Percentiles rank a stretch among this genome's conserved stretches.
Evolutionary conservation across 1,140 invertebrate species (phyloP).

Genomic region (Neodiprion lecontei): DNA sequence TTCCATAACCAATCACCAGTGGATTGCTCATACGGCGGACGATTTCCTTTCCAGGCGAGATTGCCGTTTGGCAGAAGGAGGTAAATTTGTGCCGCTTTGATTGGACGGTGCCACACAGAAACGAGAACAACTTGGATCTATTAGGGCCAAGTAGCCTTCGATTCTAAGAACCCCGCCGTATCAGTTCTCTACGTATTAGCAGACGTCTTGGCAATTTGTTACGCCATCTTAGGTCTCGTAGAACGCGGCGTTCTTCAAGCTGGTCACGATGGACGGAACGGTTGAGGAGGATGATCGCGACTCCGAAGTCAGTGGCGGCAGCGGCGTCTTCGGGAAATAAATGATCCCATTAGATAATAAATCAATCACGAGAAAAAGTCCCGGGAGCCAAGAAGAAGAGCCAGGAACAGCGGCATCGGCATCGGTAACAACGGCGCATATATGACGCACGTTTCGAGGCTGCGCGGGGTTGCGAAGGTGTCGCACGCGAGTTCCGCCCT

Average conservation of each 20-base stretch:
- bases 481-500: neutral
- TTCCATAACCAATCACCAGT: too few species aligned
- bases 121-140: too few species aligned
- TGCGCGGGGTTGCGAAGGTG: neutral
- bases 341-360: conserved; percentile 50
- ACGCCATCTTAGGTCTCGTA: conserved; percentile 40
- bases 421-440: too few species aligned
- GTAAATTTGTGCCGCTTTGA: too few species aligned
- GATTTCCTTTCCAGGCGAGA: too few species aligned
- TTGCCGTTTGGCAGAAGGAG: too few species aligned
- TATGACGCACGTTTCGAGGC: neutral
- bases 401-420: neutral
- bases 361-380: conserved; percentile 53
- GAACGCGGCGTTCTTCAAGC: neutral
- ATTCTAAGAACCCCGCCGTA: neutral
- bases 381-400: conserved; percentile 27
- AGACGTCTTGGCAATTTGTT: conserved; percentile 49
- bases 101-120: too few species aligned
- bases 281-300: conserved; percentile 11
- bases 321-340: conserved; percentile 45
- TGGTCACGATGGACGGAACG: neutral
- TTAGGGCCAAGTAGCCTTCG: too few species aligned
- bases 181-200: conserved; percentile 38
- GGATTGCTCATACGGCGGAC: too few species aligned
- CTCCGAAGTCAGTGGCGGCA: neutral